phyloP scores from a whole-genome alignment of 2,113 vertebrate species.

The Gallinago media region DNA sequence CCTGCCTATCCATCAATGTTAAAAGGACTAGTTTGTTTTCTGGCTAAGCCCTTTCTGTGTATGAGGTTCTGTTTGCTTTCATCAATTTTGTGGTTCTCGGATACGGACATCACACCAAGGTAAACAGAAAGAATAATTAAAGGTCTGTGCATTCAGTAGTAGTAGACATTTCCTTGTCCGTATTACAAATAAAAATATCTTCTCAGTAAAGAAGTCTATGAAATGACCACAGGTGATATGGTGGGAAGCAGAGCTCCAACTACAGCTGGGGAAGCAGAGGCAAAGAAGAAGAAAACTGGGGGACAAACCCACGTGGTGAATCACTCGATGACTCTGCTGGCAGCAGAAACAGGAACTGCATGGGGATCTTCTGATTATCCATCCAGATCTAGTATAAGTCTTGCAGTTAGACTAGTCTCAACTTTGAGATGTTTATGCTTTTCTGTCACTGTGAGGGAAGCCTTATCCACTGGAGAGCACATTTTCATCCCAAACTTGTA shows the following conservation, averaged over 20 bases:
- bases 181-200: background rate
- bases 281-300: background rate
- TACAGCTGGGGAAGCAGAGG: background rate
- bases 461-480: background rate
- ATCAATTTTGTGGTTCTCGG: background rate
- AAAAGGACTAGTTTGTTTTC: background rate
- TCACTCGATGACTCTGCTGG: background rate
- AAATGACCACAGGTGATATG: background rate
- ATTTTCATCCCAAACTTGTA: background rate
- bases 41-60: background rate
- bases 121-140: background rate
- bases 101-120: background rate
- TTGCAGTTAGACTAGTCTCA: background rate
- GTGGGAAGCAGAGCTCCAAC: background rate
- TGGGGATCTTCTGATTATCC: background rate
- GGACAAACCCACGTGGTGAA: background rate
- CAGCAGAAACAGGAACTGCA: background rate
- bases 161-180: background rate
- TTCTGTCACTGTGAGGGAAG: background rate
- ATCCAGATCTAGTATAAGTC: background rate
- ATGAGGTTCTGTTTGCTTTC: background rate
- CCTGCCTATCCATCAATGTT: background rate
- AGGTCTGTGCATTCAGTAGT: background rate
- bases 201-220: background rate
- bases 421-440: background rate